phyloP scores from a whole-genome alignment of 2,113 vertebrate species.

The Ceyx margarethae region DNA sequence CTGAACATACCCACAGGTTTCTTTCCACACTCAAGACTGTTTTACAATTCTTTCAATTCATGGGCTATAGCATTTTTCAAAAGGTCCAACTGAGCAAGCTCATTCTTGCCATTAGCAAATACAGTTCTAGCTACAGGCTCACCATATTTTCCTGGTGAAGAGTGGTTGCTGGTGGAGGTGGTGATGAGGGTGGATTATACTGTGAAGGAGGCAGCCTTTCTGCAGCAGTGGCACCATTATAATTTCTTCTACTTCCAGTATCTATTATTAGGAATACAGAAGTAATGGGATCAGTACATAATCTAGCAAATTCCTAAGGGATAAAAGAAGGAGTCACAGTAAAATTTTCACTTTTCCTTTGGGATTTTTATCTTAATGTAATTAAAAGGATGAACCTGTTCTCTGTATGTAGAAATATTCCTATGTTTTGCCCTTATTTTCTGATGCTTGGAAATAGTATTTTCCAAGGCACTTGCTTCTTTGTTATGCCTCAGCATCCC shows the following conservation, averaged over 20 bases:
- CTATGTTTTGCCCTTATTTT: neutral
- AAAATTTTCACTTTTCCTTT: neutral
- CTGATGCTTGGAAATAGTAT: neutral
- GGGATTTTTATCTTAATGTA: neutral
- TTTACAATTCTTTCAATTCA: neutral
- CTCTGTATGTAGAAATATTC: neutral
- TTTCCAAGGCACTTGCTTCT: neutral
- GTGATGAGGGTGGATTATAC: conserved; percentile 53
- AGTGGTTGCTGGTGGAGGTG: neutral
- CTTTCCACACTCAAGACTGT: neutral
- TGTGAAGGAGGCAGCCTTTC: conserved; percentile 71
- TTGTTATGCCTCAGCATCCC: neutral
- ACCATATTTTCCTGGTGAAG: conserved; percentile 65
- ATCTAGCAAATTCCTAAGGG: neutral
- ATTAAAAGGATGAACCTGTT: neutral
- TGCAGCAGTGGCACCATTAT: conserved; percentile 57
- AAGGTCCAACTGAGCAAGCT: neutral
- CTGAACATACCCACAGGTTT: neutral
- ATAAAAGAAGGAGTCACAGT: neutral
- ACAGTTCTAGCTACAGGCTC: neutral
- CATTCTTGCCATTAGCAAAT: neutral
- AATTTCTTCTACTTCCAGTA: conserved; percentile 68
- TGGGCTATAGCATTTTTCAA: neutral
- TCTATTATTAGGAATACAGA: conserved; percentile 67
- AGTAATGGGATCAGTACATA: conserved; percentile 13